phyloP scores from a whole-genome alignment of 2,797 vertebrate genomes.

The Lacerta viridis region DNA sequence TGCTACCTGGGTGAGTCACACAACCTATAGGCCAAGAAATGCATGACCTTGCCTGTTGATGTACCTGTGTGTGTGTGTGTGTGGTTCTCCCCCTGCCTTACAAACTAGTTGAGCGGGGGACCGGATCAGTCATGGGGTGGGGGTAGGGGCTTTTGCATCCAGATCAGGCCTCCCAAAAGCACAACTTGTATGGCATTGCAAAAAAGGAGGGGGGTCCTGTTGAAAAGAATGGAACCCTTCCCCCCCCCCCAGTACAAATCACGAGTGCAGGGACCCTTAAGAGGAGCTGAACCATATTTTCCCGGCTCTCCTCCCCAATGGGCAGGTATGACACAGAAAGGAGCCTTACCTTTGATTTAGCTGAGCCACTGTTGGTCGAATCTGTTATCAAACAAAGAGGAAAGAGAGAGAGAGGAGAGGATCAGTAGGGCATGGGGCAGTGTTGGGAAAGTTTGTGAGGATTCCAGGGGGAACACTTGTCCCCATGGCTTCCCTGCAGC shows the following conservation, averaged over 20 bases:
- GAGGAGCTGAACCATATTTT: not conserved
- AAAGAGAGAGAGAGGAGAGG: conserved; percentile 44
- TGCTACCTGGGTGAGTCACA: not conserved
- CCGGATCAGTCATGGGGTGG: too few species aligned
- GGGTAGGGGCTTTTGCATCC: not conserved
- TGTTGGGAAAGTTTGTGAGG: accelerated
- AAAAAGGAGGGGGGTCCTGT: not conserved
- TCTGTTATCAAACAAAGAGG: conserved; percentile 79
- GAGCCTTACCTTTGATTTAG: conserved; percentile 92
- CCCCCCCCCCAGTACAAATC: not conserved
- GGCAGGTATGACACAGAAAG: not conserved
- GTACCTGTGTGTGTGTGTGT: too few species aligned
- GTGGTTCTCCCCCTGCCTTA: not conserved
- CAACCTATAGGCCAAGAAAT: not conserved
- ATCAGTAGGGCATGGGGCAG: accelerated
- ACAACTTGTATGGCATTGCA: not conserved
- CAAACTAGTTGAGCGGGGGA: too few species aligned
- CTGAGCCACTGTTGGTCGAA: conserved; percentile 93
- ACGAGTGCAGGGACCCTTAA: not conserved
- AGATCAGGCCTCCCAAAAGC: not conserved
- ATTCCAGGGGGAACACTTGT: not conserved
- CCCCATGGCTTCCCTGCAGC: not conserved
- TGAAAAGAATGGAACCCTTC: not conserved
- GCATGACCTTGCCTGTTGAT: too few species aligned
- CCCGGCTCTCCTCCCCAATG: accelerated